Evolutionary conservation across 1,140 invertebrate species (phyloP), one percentile per base, ranked within the genome.

Genomic region (Zaprionus kolodkinae): DNA sequence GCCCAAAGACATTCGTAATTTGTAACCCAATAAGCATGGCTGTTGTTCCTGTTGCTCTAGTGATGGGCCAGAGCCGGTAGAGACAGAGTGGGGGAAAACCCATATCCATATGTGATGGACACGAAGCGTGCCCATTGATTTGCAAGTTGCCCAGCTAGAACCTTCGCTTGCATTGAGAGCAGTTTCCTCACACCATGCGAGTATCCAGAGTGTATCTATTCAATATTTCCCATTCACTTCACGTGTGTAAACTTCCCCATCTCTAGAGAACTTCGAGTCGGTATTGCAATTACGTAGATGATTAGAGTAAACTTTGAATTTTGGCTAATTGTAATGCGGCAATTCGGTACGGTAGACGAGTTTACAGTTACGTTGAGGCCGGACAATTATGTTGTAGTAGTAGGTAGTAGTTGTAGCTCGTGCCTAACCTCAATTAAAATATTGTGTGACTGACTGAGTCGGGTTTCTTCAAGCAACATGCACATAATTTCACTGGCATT

Each of bases 401-500:
- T 45, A 2, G 13, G 13, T 6, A 27, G 2, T 1, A 27, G 27
- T 21, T 21, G 21, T 2, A 48, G 45, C 15, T 48, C 1, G 17
- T 17, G 45, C 21, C 15, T 48, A 48, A 48, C 17, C 45, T 25
- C 45, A 50, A 21, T 50, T 50, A 48, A 30, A 48, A 21, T 66
- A 36, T 33, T 38, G 33, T 57, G 5, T 36, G 55, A 2, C 55
- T 45, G n/a, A 2, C 6, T 15, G 40, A n/a, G n/a, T 45, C 13
- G n/a, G 13, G 13, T 45, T 15, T 57, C 40, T 55, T 27, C 61
- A n/a, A n/a, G n/a, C n/a, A 1, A 21, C 21, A 21, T 60, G 59
- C 63, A 68, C 63, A 72, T 78, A 72, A 80, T 78, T 85, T 80
- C 80, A 78, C 80, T 63, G 54, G 43, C 78, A 83, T 78, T 80